Evolutionary conservation across 2,797 vertebrate species (phyloP).

Genomic region (Hypotaenidia okinawae): DNA sequence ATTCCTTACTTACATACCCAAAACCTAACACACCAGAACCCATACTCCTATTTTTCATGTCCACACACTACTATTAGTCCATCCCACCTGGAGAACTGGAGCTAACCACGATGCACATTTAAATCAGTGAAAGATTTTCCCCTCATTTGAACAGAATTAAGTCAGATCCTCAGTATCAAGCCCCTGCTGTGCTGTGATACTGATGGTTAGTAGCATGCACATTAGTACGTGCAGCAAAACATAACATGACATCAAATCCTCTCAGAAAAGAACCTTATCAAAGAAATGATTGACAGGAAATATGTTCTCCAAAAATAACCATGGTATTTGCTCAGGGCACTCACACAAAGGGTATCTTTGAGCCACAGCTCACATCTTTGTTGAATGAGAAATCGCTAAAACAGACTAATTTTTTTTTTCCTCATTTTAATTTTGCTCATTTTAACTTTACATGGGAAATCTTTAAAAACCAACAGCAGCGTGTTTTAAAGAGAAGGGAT

Average conservation of each 20-base stretch:
- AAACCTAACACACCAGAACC: not conserved
- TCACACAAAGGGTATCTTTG: not conserved
- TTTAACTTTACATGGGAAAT: not conserved
- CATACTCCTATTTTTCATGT: not conserved
- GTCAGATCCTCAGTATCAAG: not conserved
- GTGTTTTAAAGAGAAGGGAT: not conserved
- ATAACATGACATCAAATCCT: not conserved
- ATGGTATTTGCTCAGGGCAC: not conserved
- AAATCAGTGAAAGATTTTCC: not conserved
- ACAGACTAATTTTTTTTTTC: not conserved
- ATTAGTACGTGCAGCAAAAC: not conserved
- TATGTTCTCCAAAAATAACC: not conserved
- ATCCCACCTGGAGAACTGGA: not conserved
- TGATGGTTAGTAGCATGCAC: not conserved
- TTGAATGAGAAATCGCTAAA: not conserved
- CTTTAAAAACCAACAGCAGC: rapidly evolving
- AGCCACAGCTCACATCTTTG: not conserved
- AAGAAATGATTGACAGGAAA: not conserved
- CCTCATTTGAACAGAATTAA: not conserved
- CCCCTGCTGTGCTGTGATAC: no score
- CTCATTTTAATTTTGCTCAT: not conserved
- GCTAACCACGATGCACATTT: not conserved
- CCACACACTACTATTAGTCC: not conserved
- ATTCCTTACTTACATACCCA: not conserved
- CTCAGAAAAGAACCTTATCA: not conserved